Evolutionary conservation across 2,888 invertebrate species (phyloP).

Genomic region (Camponotus fellah): DNA sequence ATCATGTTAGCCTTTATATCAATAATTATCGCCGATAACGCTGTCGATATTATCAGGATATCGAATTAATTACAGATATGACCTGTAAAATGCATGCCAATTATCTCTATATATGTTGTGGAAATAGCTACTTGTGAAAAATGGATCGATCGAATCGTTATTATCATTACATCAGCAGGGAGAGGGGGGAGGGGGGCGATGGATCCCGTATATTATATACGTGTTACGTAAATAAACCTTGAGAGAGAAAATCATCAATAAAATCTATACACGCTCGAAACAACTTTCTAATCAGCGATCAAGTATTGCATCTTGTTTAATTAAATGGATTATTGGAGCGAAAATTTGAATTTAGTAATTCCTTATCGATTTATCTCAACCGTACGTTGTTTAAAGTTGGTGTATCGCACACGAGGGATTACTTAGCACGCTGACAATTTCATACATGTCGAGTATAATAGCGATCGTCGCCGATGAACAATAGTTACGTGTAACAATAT

Average conservation of each 20-base stretch:
- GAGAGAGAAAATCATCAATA: background rate
- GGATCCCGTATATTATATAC: background rate
- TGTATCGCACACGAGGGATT: background rate
- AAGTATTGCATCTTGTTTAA: background rate
- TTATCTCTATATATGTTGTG: background rate
- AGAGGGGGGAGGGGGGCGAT: background rate
- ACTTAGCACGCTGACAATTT: background rate
- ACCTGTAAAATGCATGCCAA: background rate
- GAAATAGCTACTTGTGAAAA: slow-evolving; percentile 4
- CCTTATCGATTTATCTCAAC: background rate
- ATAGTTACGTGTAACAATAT: background rate
- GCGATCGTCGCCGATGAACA: background rate
- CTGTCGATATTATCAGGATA: background rate
- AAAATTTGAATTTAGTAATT: background rate
- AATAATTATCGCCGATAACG: background rate
- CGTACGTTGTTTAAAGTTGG: background rate
- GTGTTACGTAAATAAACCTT: background rate
- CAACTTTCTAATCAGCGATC: slow-evolving; percentile 21
- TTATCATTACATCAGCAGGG: slow-evolving; percentile 10
- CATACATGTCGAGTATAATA: background rate
- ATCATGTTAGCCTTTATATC: too few relatives aligned
- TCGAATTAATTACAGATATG: background rate
- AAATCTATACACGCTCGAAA: background rate
- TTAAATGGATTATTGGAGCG: slow-evolving; percentile 1
- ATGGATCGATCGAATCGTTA: background rate